phyloP scores from a whole-genome alignment of 2,888 invertebrate genomes.

The Blastobasis lacticolella region DNA sequence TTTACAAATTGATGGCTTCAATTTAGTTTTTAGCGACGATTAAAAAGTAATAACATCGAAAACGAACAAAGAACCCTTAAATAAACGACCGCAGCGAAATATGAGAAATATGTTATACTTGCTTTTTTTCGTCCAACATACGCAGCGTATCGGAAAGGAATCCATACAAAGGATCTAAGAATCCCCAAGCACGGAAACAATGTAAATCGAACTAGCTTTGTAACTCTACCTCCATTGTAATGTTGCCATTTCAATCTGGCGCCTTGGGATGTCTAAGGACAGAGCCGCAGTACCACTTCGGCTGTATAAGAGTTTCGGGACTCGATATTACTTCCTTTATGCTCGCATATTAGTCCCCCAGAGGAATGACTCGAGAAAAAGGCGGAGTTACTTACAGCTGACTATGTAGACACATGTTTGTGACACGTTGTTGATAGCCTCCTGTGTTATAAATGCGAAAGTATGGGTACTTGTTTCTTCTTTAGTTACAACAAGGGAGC shows the following conservation, averaged over 20 bases:
- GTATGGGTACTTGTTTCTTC: no score
- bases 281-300: no score
- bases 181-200: constrained; percentile 16
- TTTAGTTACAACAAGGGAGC: neutral
- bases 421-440: no score
- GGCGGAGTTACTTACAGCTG: no score
- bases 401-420: no score
- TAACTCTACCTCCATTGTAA: constrained; percentile 8
- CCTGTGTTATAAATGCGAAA: no score
- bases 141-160: neutral
- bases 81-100: neutral
- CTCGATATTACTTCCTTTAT: no score
- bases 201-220: constrained; percentile 14
- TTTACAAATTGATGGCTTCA: no score
- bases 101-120: neutral
- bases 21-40: no score
- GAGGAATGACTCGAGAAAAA: no score
- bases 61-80: neutral
- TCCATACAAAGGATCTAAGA: constrained; percentile 9
- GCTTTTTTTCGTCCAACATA: neutral
- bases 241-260: constrained; percentile 17
- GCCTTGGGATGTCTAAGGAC: constrained; percentile 6
- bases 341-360: no score
- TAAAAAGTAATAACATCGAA: neutral
- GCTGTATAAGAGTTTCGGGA: no score